These are phyloP conservation scores for Siphonodentalium dalli DNA, from an alignment of 2,888 invertebrate genomes.

Conservation along the genomic window DNA sequence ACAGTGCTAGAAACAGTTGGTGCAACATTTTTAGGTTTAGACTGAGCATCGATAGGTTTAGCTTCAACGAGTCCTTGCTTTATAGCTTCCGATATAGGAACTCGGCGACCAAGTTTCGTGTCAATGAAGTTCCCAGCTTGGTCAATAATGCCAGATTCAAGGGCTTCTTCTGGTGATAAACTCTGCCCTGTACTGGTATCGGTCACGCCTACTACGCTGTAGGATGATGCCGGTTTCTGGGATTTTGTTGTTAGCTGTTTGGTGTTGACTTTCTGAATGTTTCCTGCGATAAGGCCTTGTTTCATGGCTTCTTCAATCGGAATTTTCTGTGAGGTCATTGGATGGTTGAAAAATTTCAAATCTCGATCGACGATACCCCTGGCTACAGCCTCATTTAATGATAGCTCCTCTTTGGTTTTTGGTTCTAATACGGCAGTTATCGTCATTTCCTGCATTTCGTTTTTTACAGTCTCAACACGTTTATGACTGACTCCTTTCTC, in stretches of 20 bases:
- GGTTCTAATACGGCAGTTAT: conserved; percentile 76
- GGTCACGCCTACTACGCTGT: conserved; percentile 67
- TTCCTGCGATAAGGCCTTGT: conserved; percentile 80
- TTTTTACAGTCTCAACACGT: conserved; percentile 32
- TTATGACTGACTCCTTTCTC: conserved; percentile 23
- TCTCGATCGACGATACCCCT: conserved; percentile 81
- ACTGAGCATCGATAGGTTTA: conserved; percentile 35
- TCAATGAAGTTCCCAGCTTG: conserved; percentile 80
- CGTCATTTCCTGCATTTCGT: conserved; percentile 38
- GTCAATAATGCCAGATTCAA: conserved; percentile 79
- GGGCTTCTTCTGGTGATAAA: conserved; percentile 82
- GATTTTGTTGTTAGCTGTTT: conserved; percentile 39
- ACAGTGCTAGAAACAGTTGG: conserved; percentile 65
- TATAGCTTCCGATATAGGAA: conserved; percentile 88
- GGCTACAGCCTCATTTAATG: conserved; percentile 81
- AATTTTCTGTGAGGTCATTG: conserved; percentile 77
- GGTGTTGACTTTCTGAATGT: conserved; percentile 72
- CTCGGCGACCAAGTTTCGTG: conserved; percentile 78
- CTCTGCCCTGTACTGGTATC: conserved; percentile 81
- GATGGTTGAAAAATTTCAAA: conserved; percentile 83
- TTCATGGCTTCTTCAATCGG: conserved; percentile 83
- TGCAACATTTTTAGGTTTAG: conserved; percentile 39
- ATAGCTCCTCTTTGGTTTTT: conserved; percentile 79
- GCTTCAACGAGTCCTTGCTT: conserved; percentile 79
- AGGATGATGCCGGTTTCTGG: conserved; percentile 41